phyloP scores from a whole-genome alignment of 2,888 invertebrate genomes.

The Lepeophtheirus nordmannii region DNA sequence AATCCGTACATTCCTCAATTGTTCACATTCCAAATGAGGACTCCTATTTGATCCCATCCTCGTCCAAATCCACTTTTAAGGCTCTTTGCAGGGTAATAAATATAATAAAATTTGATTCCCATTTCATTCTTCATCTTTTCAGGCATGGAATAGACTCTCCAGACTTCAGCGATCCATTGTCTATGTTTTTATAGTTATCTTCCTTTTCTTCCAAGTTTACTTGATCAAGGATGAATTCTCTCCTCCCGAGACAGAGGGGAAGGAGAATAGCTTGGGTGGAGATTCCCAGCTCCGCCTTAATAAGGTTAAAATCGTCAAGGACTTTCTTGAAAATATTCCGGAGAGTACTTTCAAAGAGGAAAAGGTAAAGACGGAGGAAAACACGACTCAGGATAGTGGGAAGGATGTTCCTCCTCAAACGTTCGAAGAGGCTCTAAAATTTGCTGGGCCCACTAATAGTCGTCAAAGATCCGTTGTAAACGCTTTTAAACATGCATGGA shows the following conservation, averaged over 20 bases:
- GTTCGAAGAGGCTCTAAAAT: slow-evolving; percentile 27
- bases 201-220: slow-evolving; percentile 33
- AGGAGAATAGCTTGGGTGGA: too few relatives aligned
- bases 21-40: too few relatives aligned
- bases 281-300: neutral
- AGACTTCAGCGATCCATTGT: slow-evolving; percentile 62
- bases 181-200: slow-evolving; percentile 45
- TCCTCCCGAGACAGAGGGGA: neutral
- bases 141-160: slow-evolving; percentile 75
- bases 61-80: neutral
- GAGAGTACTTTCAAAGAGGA: neutral
- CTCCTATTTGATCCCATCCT: neutral
- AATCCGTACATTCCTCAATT: too few relatives aligned
- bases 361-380: neutral
- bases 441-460: slow-evolving; percentile 55
- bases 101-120: too few relatives aligned
- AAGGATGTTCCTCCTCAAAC: neutral
- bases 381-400: neutral
- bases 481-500: slow-evolving; percentile 86
- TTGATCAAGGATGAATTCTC: neutral
- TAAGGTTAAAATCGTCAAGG: slow-evolving; percentile 25
- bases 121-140: slow-evolving; percentile 33
- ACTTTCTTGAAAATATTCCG: neutral
- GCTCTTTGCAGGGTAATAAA: slow-evolving; percentile 24
- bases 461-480: slow-evolving; percentile 68